These are phyloP conservation scores for Pristionchus exspectatus DNA, from an alignment of 2,888 invertebrate genomes.

Conservation along the genomic window DNA sequence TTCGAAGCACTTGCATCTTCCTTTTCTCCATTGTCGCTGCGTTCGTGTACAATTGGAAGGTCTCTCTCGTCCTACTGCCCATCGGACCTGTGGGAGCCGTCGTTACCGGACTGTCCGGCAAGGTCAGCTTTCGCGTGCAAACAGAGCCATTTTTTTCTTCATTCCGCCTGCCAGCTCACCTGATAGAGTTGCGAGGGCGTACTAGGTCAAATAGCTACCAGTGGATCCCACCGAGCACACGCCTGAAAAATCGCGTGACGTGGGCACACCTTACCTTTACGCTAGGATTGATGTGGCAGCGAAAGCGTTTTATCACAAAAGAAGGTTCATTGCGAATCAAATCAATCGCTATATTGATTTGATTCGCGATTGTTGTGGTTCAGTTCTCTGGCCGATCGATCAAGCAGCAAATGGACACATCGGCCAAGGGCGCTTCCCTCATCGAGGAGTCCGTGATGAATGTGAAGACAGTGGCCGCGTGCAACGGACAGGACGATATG, in stretches of 20 bases:
- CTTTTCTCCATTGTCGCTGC: slow-evolving; percentile 62
- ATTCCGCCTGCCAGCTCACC: too few relatives aligned
- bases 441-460: slow-evolving; percentile 25
- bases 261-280: too few relatives aligned
- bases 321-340: too few relatives aligned
- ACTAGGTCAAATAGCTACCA: too few relatives aligned
- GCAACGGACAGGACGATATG: slow-evolving; percentile 56
- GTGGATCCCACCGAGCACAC: too few relatives aligned
- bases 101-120: slow-evolving; percentile 62
- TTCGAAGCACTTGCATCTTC: slow-evolving; percentile 67
- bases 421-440: not conserved
- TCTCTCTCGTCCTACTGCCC: slow-evolving; percentile 62
- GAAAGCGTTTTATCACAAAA: too few relatives aligned
- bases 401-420: slow-evolving; percentile 26
- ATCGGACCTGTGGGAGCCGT: slow-evolving; percentile 66
- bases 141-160: too few relatives aligned
- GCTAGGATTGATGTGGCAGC: too few relatives aligned
- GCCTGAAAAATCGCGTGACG: too few relatives aligned
- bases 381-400: slow-evolving; percentile 33
- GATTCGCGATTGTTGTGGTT: too few relatives aligned
- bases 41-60: slow-evolving; percentile 64
- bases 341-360: too few relatives aligned
- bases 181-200: too few relatives aligned
- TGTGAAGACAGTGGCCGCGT: not conserved
- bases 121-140: slow-evolving; percentile 54